Conservation (phyloP, 2,888 invertebrate genomes). For the Clunio marinus region DNA sequence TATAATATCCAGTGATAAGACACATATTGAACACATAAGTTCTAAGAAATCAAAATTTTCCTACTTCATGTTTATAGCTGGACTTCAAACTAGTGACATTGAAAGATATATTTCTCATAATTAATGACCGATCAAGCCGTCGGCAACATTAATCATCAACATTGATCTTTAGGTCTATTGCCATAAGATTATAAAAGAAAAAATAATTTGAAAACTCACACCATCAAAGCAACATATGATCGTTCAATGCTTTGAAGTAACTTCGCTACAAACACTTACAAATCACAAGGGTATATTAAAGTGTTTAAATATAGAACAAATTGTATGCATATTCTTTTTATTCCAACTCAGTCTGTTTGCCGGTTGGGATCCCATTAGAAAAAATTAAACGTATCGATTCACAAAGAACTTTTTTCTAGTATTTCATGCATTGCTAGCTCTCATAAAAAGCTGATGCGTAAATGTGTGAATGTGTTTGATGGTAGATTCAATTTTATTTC, state of each 20-base stretch:
- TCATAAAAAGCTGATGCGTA: background rate
- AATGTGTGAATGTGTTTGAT: constrained; percentile 5
- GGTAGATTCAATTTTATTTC: background rate
- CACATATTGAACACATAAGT: too few relatives aligned
- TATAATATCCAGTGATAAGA: background rate
- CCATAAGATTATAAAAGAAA: background rate
- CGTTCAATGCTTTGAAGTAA: too few relatives aligned
- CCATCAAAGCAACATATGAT: background rate
- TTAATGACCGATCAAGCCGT: background rate
- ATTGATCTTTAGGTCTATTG: constrained; percentile 14
- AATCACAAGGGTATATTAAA: background rate
- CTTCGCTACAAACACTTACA: background rate
- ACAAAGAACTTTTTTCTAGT: too few relatives aligned
- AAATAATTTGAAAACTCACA: background rate
- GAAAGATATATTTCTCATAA: background rate
- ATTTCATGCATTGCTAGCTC: background rate
- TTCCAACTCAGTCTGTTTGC: too few relatives aligned
- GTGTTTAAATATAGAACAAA: constrained; percentile 2
- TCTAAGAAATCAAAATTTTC: too few relatives aligned
- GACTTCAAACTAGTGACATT: too few relatives aligned
- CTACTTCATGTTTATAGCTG: too few relatives aligned
- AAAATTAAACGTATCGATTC: too few relatives aligned
- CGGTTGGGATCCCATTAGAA: too few relatives aligned
- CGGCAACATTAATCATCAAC: constrained; percentile 1
- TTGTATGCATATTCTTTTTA: too few relatives aligned